Base-by-base conservation (phyloP, 2,888 invertebrate genomes). In the Eupelmus urozonus region DNA sequence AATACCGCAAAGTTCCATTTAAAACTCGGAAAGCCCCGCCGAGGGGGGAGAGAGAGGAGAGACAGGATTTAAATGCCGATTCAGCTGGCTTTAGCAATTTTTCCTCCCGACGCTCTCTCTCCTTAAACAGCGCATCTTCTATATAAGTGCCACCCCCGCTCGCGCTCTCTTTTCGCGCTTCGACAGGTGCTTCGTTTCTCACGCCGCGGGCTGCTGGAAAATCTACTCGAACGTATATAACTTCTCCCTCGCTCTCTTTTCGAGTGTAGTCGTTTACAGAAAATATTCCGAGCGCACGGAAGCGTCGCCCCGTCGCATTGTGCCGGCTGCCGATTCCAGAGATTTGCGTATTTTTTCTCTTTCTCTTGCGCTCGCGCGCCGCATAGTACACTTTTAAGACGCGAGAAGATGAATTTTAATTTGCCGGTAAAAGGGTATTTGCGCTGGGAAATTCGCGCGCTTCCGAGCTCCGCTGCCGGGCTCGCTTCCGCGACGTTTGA, bases 161-260 rank as follows among this genome's bases (percentile, higher is more conserved):
- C 45, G 45, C 40, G 16, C 34, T 23, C 11, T 23, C 9, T 34
- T 34, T 34, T 34, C 27, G 7, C 40, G 29, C 63, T 62, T 76
- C 70, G 76, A 65, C 70, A 76, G 70, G 65, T 63, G 70, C 63
- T 76, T 55, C 55, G 55, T 76, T 76, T 69, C 76, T 53, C 69
- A 67, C 67, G 40, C 40, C 0, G 27, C 45, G 29, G 69, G n/a
- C n/a, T 11, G 29, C 53, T 53, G 62, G 65, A 57, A 70, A 75
- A 67, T 59, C 57, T 62, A 29, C 60, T 51, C 9, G 25, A 25
- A 25, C 40, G 18, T 27, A n/a, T 40, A 13, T 27, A 18, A 40
- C 34, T 69, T 3, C 20, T 2, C 25, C 16, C 16, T 20, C 49
- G 59, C 57, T 4, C 49, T 27, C 42, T 23, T 16, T 45, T 27